Evolutionary conservation across 1,140 invertebrate genomes (phyloP), one percentile per base, ranked within the genome.

Genomic region (Rhizoglyphus robini): DNA sequence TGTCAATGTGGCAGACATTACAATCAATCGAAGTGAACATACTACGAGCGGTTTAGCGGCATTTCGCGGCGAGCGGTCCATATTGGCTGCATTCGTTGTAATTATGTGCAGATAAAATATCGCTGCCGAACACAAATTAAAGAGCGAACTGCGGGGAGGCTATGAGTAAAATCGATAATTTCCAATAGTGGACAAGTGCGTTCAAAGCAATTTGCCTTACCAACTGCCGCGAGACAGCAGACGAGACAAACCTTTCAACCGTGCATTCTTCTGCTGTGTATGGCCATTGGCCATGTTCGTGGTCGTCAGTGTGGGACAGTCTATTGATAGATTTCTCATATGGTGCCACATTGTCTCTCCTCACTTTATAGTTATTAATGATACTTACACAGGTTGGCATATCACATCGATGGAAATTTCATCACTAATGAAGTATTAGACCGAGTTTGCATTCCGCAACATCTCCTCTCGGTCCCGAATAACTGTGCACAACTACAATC

Each of bases 361-460:
- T 84, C 31, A 83, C 83, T 0, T 79, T 79, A 68, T 74, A 30
- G 36, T 8, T 46, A 34, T 60, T 38, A 13, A 11, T 54, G 8
- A 8, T 23, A 8, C 31, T 54, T 8, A 8, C 23, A 27, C 8
- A 11, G 5, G 8, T 25, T 54, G 51, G 8, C 23, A 27, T 54
- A 32, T 54, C 20, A 11, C 8, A 15, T 54, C 23, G 41, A 23
- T 46, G 41, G 41, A n/a, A n/a, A n/a, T n/a, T n/a, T n/a, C n/a
- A n/a, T n/a, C 23, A 23, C 15, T 34, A 20, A 18, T 49, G 31
- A n/a, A 15, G 51, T 34, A n/a, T 11, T 13, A 84, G 72, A 77
- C 80, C 3, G 81, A 84, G 64, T 84, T 82, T 71, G 80, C 82
- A n/a, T 79, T 81, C 47, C 74, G 76, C 27, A 84, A 84, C 68